A percentile compares a stretch with the other conserved stretches of the same genome.
phyloP scores from a whole-genome alignment of 2,797 vertebrate genomes.

The Tapera naevia region DNA sequence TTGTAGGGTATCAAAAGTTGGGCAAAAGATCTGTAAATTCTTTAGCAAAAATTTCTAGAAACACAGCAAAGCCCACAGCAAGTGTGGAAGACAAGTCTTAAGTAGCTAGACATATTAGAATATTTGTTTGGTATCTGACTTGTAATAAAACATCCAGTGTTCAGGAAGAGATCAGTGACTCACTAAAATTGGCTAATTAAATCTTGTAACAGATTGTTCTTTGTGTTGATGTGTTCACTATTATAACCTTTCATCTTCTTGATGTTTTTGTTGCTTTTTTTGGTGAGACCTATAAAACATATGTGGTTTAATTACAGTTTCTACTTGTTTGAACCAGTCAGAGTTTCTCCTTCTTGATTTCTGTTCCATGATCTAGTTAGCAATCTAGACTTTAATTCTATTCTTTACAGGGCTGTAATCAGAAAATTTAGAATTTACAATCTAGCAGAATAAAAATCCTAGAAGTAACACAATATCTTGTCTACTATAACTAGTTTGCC shows the following conservation, averaged over 20 bases:
- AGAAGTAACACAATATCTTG: neutral
- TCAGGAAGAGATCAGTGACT: neutral
- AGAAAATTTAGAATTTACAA: slow-evolving; percentile 45
- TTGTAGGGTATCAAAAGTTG: neutral
- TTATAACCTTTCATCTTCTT: neutral
- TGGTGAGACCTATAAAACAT: neutral
- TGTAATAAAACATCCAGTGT: neutral
- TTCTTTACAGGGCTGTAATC: slow-evolving; percentile 6
- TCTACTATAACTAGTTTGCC: slow-evolving; percentile 10
- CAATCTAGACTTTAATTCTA: neutral
- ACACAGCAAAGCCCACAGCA: neutral
- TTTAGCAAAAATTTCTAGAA: neutral
- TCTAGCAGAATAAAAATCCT: neutral
- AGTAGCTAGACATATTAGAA: neutral
- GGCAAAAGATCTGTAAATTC: neutral
- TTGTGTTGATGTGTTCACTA: neutral
- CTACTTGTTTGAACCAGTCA: neutral
- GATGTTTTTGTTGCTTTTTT: neutral
- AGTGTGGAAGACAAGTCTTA: neutral
- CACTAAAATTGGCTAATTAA: neutral
- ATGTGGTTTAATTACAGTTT: neutral
- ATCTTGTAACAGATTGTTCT: neutral
- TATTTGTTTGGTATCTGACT: neutral
- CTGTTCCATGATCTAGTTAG: neutral
- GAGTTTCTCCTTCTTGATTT: neutral